These are phyloP conservation scores for Festucalex cinctus DNA, from an alignment of 2,113 vertebrate species.

Conservation along the genomic window DNA sequence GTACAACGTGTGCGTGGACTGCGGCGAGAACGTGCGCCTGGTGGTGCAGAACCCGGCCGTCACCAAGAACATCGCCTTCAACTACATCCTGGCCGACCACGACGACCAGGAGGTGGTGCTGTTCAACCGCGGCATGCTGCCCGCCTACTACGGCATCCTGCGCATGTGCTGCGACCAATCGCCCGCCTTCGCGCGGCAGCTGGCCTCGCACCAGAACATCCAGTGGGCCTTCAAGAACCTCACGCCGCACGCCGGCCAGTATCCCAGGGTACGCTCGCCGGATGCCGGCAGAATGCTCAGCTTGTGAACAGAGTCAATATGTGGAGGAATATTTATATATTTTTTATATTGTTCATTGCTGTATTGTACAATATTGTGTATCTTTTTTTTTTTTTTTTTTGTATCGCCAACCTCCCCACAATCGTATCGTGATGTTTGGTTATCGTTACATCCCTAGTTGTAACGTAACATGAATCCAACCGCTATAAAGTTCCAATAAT, in stretches of 20 bases:
- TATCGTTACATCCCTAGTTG: no score
- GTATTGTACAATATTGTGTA: no score
- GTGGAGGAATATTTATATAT: no score
- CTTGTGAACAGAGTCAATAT: no score
- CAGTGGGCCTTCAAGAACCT: slow-evolving; percentile 99
- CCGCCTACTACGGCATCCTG: slow-evolving; percentile 97
- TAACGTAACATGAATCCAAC: no score
- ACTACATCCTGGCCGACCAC: slow-evolving; percentile 99
- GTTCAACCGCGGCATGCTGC: slow-evolving; percentile 98
- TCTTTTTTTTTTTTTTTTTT: no score
- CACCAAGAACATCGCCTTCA: slow-evolving; percentile 99
- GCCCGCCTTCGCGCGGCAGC: slow-evolving; percentile 89
- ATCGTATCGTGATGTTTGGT: no score
- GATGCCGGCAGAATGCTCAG: no score
- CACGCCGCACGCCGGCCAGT: slow-evolving; percentile 98
- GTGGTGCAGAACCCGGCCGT: slow-evolving; percentile 98
- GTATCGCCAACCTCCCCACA: no score
- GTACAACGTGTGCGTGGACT: slow-evolving; percentile 98
- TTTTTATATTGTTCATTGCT: no score
- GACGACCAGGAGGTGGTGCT: slow-evolving; percentile 99
- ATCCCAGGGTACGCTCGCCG: slow-evolving; percentile 92
- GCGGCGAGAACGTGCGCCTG: slow-evolving; percentile 94
- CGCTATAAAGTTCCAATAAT: no score
- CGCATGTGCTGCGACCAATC: slow-evolving; percentile 98
- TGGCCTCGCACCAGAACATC: slow-evolving; percentile 98